Evolutionary conservation across 2,797 vertebrate genomes (phyloP), one percentile per base, ranked within the genome.

Genomic region (Coregonus suidteri): DNA sequence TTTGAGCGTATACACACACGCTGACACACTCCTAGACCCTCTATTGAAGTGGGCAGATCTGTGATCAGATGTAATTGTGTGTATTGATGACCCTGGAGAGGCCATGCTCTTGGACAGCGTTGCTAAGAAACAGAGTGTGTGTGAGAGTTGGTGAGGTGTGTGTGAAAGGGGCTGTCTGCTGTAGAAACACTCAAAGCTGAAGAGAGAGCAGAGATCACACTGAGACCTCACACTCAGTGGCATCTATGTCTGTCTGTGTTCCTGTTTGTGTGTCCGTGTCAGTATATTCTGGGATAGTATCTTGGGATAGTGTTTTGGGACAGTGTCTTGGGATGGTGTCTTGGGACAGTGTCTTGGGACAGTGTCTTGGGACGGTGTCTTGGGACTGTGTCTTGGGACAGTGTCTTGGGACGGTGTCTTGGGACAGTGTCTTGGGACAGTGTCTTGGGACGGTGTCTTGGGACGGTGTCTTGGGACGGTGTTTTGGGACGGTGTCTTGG

Each of bases 101-200:
- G 81, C 77, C 80, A 79, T 75, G 73, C 79, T 88, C 78, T 77
- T 81, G 78, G 81, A 88, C 88, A 88, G 90, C 85, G 87, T 91
- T 91, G 89, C 87, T 88, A 86, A 89, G 89, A 87, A 82, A 90
- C 85, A 85, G 53, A 56, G 53, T 35, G 31, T 59, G 35, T 52
- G 35, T 52, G 74, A 52, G 25, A 30, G 20, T 75, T 37, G 7
- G 56, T 74, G 30, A 37, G 56, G 56, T 74, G 72, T 74, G 73
- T 74, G 73, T 47, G 73, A 64, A 25, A 18, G 59, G 35, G 73
- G 5, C 54, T 75, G 59, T 75, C 30, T 67, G 41, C 65, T 47
- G 9, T 35, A 54, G n/a, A 73, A 25, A 56, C 71, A 56, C 4
- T 47, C 18, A 73, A 53, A 71, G 69, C 47, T 51, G 34, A 37